Conservation (phyloP, 2,888 invertebrate species). For the Drosophila mercatorum region DNA sequence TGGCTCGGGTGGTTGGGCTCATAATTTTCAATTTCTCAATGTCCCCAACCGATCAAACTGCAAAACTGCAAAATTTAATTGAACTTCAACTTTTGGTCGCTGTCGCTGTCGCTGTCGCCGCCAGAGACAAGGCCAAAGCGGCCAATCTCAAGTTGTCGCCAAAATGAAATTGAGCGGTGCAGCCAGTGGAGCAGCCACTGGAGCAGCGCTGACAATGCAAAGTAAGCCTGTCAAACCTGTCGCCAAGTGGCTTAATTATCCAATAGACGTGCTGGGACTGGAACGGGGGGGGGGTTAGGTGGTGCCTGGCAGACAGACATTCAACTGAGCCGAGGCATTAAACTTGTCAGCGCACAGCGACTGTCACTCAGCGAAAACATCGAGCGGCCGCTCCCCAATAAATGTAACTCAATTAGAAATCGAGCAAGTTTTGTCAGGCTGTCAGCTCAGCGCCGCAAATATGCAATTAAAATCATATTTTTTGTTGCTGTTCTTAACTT, state of each 20-base stretch:
- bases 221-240: conserved; percentile 77
- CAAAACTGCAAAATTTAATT: conserved; percentile 64
- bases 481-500: conserved; percentile 21
- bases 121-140: conserved; percentile 22
- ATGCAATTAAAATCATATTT: conserved; percentile 57
- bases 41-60: conserved; percentile 38
- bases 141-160: conserved; percentile 51
- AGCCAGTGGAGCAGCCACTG: not conserved
- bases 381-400: conserved; percentile 16
- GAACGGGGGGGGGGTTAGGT: not conserved
- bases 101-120: conserved; percentile 20
- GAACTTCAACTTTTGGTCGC: conserved; percentile 64
- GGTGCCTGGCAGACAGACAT: not conserved
- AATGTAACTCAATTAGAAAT: conserved; percentile 54
- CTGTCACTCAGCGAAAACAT: conserved; percentile 39
- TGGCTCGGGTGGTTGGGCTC: not conserved
- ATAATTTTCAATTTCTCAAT: conserved; percentile 62
- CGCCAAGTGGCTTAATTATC: conserved; percentile 80
- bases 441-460: conserved; percentile 34
- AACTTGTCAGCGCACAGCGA: conserved; percentile 65
- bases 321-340: conserved; percentile 40
- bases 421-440: conserved; percentile 24
- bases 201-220: conserved; percentile 62
- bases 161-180: conserved; percentile 53
- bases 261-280: conserved; percentile 56